These are phyloP conservation scores for Streptopelia turtur DNA, from an alignment of 2,797 vertebrate genomes.

Conservation along the genomic window DNA sequence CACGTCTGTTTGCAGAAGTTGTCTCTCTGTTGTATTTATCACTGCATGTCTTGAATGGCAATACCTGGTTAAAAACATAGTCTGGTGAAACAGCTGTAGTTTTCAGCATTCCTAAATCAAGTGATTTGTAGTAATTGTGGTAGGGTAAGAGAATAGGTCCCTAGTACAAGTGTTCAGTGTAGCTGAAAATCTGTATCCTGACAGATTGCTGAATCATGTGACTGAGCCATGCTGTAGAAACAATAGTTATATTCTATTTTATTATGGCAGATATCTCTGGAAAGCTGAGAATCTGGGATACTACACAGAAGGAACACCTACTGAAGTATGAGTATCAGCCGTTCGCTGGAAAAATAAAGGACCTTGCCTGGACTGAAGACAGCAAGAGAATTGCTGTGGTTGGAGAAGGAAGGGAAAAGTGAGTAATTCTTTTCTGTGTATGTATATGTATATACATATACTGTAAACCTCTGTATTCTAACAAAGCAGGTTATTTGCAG, in stretches of 20 bases:
- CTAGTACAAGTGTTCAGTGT: not conserved
- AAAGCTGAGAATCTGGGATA: slow-evolving; percentile 98
- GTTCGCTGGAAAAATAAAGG: slow-evolving; percentile 90
- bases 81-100: not conserved
- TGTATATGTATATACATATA: not conserved
- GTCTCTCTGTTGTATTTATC: not conserved
- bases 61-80: not conserved
- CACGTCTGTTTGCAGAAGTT: not conserved
- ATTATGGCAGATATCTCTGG: slow-evolving; percentile 87
- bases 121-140: not conserved
- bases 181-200: slow-evolving; percentile 23
- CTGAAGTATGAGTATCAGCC: slow-evolving; percentile 97
- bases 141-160: not conserved
- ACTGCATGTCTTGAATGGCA: not conserved
- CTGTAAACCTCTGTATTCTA: not conserved
- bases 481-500: not conserved
- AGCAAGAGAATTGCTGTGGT: slow-evolving; percentile 94
- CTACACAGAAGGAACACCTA: slow-evolving; percentile 95
- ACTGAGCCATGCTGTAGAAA: slow-evolving; percentile 22
- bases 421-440: slow-evolving; percentile 63
- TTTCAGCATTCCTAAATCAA: not conserved
- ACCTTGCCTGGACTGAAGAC: slow-evolving; percentile 96
- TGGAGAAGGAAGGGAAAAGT: slow-evolving; percentile 95
- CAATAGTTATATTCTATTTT: slow-evolving; percentile 39
- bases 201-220: slow-evolving; percentile 9